Evolutionary conservation across 1,140 invertebrate genomes (phyloP).

Genomic region (Formica selysi): DNA sequence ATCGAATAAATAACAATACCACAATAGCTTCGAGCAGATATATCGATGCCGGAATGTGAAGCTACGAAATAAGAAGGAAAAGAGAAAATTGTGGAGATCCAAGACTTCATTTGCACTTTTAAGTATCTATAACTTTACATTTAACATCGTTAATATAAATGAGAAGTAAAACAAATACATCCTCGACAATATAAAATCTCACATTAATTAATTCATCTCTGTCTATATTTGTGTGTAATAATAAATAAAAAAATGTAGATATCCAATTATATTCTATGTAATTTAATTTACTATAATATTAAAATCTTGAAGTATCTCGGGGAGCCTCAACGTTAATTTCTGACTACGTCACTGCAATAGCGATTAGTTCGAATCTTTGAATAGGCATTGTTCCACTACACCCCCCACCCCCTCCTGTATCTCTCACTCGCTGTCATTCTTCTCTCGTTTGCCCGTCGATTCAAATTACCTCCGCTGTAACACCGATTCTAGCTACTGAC

Average conservation of each 20-base stretch:
- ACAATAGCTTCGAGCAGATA: slow-evolving; percentile 56
- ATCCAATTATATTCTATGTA: background rate
- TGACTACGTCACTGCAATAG: slow-evolving; percentile 9
- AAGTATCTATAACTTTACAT: background rate
- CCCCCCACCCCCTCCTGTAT: background rate
- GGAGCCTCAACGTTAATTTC: background rate
- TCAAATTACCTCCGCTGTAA: slow-evolving; percentile 59
- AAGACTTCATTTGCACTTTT: background rate
- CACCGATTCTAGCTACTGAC: slow-evolving; percentile 67
- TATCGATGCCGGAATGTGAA: background rate
- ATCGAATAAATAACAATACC: slow-evolving; percentile 76
- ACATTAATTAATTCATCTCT: background rate
- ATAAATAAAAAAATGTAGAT: background rate
- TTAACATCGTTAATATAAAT: background rate
- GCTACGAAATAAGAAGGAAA: background rate
- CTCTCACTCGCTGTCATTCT: slow-evolving; percentile 48
- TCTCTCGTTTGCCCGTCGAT: slow-evolving; percentile 63
- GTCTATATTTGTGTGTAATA: background rate
- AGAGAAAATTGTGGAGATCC: background rate
- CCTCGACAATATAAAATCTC: background rate
- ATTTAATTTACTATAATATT: background rate
- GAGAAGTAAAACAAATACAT: background rate
- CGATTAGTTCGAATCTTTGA: slow-evolving; percentile 53
- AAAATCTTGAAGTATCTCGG: background rate
- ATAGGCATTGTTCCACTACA: slow-evolving; percentile 50